Conservation (phyloP, 1,140 invertebrate species). For the Diplogasteroides magnus region DNA sequence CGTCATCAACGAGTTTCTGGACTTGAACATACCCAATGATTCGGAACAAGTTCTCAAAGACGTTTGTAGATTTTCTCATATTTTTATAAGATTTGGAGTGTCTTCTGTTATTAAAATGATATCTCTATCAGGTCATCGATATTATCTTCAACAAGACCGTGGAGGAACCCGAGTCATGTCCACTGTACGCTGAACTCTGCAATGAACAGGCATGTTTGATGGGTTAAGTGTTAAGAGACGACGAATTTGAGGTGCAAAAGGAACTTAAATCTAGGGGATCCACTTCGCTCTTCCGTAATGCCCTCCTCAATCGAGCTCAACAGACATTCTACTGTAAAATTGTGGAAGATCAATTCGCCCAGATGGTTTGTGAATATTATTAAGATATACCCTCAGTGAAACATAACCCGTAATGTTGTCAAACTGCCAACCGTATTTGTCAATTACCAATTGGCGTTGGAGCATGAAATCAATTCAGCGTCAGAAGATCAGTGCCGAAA, state of each 20-base stretch:
- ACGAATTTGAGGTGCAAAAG: slow-evolving; percentile 18
- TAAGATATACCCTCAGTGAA: too few species aligned
- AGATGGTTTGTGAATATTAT: slow-evolving; percentile 32
- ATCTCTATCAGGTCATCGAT: slow-evolving; percentile 36
- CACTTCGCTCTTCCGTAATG: slow-evolving; percentile 17
- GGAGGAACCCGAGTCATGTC: slow-evolving; percentile 51
- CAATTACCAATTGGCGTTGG: too few species aligned
- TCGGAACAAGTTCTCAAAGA: too few species aligned
- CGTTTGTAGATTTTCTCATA: too few species aligned
- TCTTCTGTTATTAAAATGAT: slow-evolving; percentile 21
- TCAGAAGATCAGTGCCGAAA: slow-evolving; percentile 23
- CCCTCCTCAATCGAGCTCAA: slow-evolving; percentile 16
- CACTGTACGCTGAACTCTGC: slow-evolving; percentile 48
- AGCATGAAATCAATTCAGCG: slow-evolving; percentile 2
- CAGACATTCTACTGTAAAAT: slow-evolving; percentile 13
- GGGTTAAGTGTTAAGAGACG: not conserved
- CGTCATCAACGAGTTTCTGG: slow-evolving; percentile 39
- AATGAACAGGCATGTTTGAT: slow-evolving; percentile 30
- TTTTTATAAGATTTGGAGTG: too few species aligned
- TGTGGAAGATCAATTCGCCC: slow-evolving; percentile 15
- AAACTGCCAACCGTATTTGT: too few species aligned
- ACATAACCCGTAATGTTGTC: too few species aligned
- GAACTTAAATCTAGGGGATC: not conserved
- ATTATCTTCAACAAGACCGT: slow-evolving; percentile 53
- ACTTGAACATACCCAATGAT: slow-evolving; percentile 4